Percentiles rank a stretch among this genome's conserved stretches.
Evolutionary conservation across 2,113 vertebrate species (phyloP).

Genomic region (Pionites leucogaster): DNA sequence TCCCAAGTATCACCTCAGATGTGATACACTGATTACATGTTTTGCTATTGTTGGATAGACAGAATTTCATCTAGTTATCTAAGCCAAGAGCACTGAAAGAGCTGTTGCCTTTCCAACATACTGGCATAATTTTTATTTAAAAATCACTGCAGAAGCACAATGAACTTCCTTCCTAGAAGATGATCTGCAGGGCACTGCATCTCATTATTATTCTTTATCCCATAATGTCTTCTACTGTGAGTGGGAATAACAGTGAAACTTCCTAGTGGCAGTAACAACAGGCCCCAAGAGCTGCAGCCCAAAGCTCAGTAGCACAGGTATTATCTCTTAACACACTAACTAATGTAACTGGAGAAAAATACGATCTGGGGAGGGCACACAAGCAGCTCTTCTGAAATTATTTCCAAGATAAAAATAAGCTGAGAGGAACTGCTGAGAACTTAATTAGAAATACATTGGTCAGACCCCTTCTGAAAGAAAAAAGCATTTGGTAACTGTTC

Average conservation of each 20-base stretch:
- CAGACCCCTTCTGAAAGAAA: neutral
- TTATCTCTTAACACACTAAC: neutral
- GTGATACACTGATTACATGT: neutral
- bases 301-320: neutral
- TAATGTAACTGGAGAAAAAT: neutral
- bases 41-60: neutral
- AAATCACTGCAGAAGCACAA: neutral
- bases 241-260: neutral
- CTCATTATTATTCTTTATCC: neutral
- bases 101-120: neutral
- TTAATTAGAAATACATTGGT: constrained; percentile 17
- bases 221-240: neutral
- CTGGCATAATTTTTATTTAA: neutral
- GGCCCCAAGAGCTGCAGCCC: neutral
- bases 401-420: neutral
- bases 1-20: neutral
- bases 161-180: neutral
- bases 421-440: neutral
- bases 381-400: neutral
- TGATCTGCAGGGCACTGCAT: neutral
- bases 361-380: neutral
- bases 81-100: neutral
- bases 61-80: neutral
- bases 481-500: neutral
- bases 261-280: neutral